Evolutionary conservation across 2,888 invertebrate species (phyloP).

Genomic region (Neoscelio sp.): DNA sequence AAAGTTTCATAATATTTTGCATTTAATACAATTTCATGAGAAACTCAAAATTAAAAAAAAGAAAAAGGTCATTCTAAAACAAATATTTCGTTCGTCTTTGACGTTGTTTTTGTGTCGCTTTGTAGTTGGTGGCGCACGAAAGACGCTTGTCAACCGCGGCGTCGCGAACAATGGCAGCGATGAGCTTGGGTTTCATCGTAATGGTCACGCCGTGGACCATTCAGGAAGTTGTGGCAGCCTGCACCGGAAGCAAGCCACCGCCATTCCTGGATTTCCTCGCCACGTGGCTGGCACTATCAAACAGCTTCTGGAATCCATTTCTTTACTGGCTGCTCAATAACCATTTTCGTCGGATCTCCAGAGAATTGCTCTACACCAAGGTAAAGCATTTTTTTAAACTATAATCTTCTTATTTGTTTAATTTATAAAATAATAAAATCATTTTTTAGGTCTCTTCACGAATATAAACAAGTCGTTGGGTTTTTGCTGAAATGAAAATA

Average conservation of each 20-base stretch:
- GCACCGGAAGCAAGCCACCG: slow-evolving; percentile 94
- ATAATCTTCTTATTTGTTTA: too few relatives aligned
- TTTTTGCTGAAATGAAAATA: too few relatives aligned
- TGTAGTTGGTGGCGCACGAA: slow-evolving; percentile 86
- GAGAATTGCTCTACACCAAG: slow-evolving; percentile 90
- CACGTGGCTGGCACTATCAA: slow-evolving; percentile 94
- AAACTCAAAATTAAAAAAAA: too few relatives aligned
- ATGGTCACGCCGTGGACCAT: slow-evolving; percentile 96
- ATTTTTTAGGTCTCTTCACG: too few relatives aligned
- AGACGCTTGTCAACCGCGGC: slow-evolving; percentile 91
- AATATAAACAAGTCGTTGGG: too few relatives aligned
- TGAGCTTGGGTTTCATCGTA: slow-evolving; percentile 95
- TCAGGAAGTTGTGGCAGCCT: slow-evolving; percentile 95
- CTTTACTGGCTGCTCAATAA: slow-evolving; percentile 94
- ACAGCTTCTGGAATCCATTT: slow-evolving; percentile 96
- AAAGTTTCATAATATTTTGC: too few relatives aligned
- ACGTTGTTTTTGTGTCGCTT: slow-evolving; percentile 46
- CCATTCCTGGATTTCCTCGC: slow-evolving; percentile 92
- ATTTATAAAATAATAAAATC: too few relatives aligned
- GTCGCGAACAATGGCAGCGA: slow-evolving; percentile 95
- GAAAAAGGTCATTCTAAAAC: too few relatives aligned
- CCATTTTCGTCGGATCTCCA: slow-evolving; percentile 92
- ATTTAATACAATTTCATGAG: too few relatives aligned
- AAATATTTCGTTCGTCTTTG: too few relatives aligned
- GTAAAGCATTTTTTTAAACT: too few relatives aligned